Evolutionary conservation across 1,140 invertebrate species (phyloP).

Genomic region (Myzus persicae): DNA sequence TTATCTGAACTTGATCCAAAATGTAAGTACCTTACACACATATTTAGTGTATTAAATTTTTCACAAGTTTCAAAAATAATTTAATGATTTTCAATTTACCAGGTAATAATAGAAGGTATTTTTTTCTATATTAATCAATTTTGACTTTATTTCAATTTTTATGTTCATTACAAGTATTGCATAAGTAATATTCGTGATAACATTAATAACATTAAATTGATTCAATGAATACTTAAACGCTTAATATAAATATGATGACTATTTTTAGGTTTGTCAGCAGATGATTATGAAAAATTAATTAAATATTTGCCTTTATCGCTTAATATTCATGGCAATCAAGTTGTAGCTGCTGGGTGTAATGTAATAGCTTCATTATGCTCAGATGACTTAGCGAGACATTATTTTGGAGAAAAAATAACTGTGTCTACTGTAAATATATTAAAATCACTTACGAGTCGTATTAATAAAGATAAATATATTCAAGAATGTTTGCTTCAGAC

Average conservation of each 20-base stretch:
- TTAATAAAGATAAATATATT: not conserved
- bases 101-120: not conserved
- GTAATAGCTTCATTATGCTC: constrained; percentile 42
- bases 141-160: not conserved
- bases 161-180: not conserved
- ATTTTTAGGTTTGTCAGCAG: constrained; percentile 36
- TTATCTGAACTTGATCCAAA: constrained; percentile 44
- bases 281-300: constrained; percentile 35
- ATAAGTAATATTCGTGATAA: not conserved
- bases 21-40: not conserved
- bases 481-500: constrained; percentile 46
- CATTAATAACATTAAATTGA: not conserved
- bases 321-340: not conserved
- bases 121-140: not conserved
- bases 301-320: constrained; percentile 40
- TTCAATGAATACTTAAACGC: not conserved
- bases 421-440: constrained; percentile 26
- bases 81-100: not conserved
- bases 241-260: not conserved
- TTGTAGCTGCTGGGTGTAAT: constrained; percentile 38
- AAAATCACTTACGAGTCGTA: not conserved
- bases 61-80: not conserved
- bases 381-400: constrained; percentile 34
- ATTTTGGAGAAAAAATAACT: constrained; percentile 42
- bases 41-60: not conserved